Evolutionary conservation across 2,888 invertebrate species (phyloP), one percentile per base, ranked within the genome.

Genomic region (Heliconius cydno): DNA sequence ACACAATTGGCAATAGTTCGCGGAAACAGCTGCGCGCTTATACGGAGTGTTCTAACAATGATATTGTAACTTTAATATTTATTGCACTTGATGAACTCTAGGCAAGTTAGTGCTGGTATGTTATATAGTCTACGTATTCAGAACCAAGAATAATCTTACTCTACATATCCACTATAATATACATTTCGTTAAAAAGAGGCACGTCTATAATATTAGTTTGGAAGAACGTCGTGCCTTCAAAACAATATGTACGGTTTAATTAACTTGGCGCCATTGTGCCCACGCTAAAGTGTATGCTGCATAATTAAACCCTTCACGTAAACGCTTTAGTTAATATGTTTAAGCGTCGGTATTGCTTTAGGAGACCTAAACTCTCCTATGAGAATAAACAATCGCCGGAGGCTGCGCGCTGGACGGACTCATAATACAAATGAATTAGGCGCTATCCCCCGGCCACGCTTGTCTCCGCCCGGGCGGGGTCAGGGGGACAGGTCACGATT

Each of bases 291-390:
- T 90, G 90, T 91, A 91, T 91, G 92, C 90, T 91, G 91, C 91
- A 92, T 93, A 92, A 93, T 92, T 93, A 92, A 93, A 92, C 92
- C 92, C 92, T 94, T 92, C 87, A 90, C 91, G 91, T 92, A 92
- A 94, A 92, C 92, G 94, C 90, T 92, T 92, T 89, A 90, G 91
- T 92, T 94, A 94, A 93, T 92, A 92, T 94, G 92, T 92, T 93
- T 92, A 92, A 92, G 92, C 92, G 92, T 89, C 89, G 91, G 91
- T 92, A 93, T 93, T 92, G 93, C 92, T 93, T 92, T 91, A 91
- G 92, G 91, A 92, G 91, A 92, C 92, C 92, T 94, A 94, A 94
- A 93, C 92, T 93, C 93, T 94, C 92, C 93, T 94, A 92, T 92
- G 94, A 93, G 94, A 92, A 92, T 92, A 94, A 93, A 93, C 92